These are phyloP conservation scores for Melanerpes aurifrons DNA, from an alignment of 2,113 vertebrate species.

Conservation along the genomic window DNA sequence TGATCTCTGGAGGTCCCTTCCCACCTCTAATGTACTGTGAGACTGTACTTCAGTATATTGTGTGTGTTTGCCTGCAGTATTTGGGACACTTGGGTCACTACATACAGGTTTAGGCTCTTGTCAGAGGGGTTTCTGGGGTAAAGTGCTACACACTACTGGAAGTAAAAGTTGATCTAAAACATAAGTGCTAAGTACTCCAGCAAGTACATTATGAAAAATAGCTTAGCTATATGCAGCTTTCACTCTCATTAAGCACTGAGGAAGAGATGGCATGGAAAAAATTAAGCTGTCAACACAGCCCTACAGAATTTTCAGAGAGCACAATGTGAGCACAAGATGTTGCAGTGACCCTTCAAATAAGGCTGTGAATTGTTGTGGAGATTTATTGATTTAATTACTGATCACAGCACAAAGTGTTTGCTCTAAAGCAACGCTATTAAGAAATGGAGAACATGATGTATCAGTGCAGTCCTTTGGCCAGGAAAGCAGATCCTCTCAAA, in stretches of 20 bases:
- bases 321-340: conserved; percentile 54
- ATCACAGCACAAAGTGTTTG: conserved; percentile 41
- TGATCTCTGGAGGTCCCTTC: too few species aligned
- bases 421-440: conserved; percentile 18
- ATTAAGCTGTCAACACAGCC: conserved; percentile 62
- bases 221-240: conserved; percentile 32
- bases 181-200: conserved; percentile 40
- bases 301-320: conserved; percentile 57
- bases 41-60: background rate
- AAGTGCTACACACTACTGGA: conserved; percentile 40
- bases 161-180: conserved; percentile 51
- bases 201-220: conserved; percentile 43
- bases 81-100: conserved; percentile 2
- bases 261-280: conserved; percentile 64
- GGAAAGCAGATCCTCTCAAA: conserved; percentile 48
- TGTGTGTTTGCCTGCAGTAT: background rate
- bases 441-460: background rate
- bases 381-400: conserved; percentile 56
- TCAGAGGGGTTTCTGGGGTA: background rate
- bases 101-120: background rate
- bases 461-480: conserved; percentile 6
- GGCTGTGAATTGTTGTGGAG: conserved; percentile 43
- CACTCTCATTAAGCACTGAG: conserved; percentile 53
- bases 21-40: too few species aligned
- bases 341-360: conserved; percentile 43